Conservation (phyloP, 1,140 invertebrate species). For the Zeugodacus cucurbitae region DNA sequence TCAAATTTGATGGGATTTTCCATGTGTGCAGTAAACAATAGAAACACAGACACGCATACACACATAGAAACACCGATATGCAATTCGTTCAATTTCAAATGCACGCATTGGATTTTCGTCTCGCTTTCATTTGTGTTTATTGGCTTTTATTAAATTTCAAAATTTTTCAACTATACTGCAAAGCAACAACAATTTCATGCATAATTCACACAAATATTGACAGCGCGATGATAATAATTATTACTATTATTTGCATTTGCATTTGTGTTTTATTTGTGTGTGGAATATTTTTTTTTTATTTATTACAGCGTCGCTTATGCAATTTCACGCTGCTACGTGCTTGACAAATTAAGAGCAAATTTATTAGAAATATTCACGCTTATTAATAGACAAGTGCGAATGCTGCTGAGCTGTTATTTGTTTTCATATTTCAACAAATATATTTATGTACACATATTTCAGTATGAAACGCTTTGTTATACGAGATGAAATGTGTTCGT, state of each 20-base stretch:
- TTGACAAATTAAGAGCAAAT: neutral
- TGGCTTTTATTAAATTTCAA: neutral
- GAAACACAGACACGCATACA: neutral
- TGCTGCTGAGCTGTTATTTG: neutral
- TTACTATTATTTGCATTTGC: neutral
- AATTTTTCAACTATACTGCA: neutral
- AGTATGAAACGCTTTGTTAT: too few relatives aligned
- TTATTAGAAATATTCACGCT: neutral
- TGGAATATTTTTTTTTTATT: neutral
- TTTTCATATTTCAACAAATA: too few relatives aligned
- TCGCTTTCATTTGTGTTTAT: neutral
- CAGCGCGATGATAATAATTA: neutral
- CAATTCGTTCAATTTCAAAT: neutral
- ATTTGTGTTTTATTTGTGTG: neutral
- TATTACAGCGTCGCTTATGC: neutral
- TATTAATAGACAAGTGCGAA: neutral
- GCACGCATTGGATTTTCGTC: neutral
- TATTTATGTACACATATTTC: too few relatives aligned
- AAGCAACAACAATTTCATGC: neutral
- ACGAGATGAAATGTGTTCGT: too few relatives aligned
- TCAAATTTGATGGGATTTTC: slow-evolving; percentile 37
- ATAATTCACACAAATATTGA: neutral
- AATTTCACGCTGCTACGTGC: neutral
- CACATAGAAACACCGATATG: neutral
- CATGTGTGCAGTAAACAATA: neutral